Base-by-base conservation (phyloP, 2,113 vertebrate genomes). In the Ciconia maguari region DNA sequence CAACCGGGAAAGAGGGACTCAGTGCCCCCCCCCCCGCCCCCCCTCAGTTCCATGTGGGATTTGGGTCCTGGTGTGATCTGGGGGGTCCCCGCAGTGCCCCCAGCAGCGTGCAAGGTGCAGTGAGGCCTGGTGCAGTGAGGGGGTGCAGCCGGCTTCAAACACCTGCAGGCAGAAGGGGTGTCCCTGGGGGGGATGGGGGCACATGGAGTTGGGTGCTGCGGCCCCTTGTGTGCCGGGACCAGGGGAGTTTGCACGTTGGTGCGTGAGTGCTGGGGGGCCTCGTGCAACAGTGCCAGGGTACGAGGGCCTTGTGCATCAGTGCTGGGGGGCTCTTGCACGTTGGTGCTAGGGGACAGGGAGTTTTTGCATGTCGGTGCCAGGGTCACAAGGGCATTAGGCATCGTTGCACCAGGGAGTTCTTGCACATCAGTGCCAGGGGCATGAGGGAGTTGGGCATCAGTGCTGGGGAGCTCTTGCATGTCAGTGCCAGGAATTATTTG, bases 381-480 rank as follows among this genome's bases (percentile, higher is more conserved):
- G 62, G 38, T 6, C 29, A 10, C 2, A 3, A 25, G 11, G 20
- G 7, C 1, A 1, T 22, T 1, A 10, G 5, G 6, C 15, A 1
- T 32, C 8, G 1, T 29, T 44, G 38, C 38, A 38, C 16, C 30
- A 7, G 54, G 52, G 26, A 3, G 26, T 27, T 49, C 49, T 49
- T 49, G 49, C 46, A 46, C 46, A 8, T 52, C 7, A 7, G 66
- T n/a, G 32, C 65, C 7, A 16, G 62, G 34, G 58, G 14, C 42
- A 11, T 2, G 21, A 32, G 17, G 11, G 9, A 11, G 9, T 32
- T 13, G 14, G 42, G 42, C 42, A 42, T 32, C 6, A 9, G 25
- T 36, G 46, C 16, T 15, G 11, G 30, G 42, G 13, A 7, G 13
- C 9, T 44, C 12, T 16, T 32, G 44, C 65, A n/a, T 22, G 11